A percentile compares a stretch with the other conserved stretches of the same genome.
Evolutionary conservation across 2,113 vertebrate genomes (phyloP).

Genomic region (Lethenteron reissneri): DNA sequence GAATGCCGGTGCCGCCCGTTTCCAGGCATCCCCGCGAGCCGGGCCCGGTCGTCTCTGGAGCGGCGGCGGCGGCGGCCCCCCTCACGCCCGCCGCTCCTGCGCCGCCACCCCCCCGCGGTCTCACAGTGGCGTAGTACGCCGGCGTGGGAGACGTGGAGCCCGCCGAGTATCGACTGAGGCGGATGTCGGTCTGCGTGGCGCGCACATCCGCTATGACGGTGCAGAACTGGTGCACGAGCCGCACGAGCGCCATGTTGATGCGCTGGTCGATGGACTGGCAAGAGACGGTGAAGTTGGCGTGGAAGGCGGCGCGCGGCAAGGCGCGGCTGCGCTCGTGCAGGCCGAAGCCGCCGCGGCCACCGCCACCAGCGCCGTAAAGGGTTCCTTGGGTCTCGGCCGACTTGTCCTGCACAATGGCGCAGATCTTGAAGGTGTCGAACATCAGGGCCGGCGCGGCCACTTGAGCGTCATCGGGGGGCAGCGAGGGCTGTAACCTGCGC

Average conservation of each 20-base stretch:
- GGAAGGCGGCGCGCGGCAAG: slow-evolving; percentile 73
- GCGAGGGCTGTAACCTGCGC: too few relatives aligned
- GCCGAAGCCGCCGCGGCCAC: not conserved
- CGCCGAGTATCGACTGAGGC: slow-evolving; percentile 82
- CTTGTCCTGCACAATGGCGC: slow-evolving; percentile 82
- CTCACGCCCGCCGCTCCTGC: too few relatives aligned
- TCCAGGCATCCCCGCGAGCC: slow-evolving; percentile 82
- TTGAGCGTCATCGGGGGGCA: too few relatives aligned
- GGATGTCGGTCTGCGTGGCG: slow-evolving; percentile 91
- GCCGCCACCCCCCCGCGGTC: too few relatives aligned
- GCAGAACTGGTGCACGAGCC: slow-evolving; percentile 94
- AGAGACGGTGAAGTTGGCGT: slow-evolving; percentile 82
- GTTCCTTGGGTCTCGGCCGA: slow-evolving; percentile 18
- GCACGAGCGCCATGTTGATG: slow-evolving; percentile 88
- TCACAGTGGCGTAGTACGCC: slow-evolving; percentile 45
- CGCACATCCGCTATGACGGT: slow-evolving; percentile 97
- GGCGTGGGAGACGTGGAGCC: slow-evolving; percentile 82
- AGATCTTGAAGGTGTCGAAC: slow-evolving; percentile 88
- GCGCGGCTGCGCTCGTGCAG: slow-evolving; percentile 4
- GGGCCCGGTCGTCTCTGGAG: slow-evolving; percentile 75
- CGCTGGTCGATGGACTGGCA: slow-evolving; percentile 95
- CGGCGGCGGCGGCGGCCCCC: slow-evolving; percentile 32
- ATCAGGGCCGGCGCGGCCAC: slow-evolving; percentile 53
- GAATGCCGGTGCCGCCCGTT: slow-evolving; percentile 42
- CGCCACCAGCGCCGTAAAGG: not conserved